Base-by-base conservation (phyloP, 37 sponge, comb jelly and placozoan genomes). In the Amphimedon queenslandica region DNA sequence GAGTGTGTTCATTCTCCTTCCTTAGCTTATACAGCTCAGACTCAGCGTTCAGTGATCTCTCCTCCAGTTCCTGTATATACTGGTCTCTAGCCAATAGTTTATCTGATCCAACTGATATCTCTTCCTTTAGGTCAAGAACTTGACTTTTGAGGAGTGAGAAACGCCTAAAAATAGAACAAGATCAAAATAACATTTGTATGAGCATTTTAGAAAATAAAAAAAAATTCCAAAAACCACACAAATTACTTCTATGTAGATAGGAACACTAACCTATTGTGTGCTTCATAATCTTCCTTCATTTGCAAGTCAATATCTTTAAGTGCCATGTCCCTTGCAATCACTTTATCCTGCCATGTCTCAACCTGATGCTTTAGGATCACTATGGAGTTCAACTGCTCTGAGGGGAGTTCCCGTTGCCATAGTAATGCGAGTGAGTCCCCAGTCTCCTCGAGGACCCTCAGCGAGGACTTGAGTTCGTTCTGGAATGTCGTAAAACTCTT, bases 221-320 rank as follows among this genome's bases (percentile, higher is more conserved):
- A n/a, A n/a, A n/a, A n/a, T n/a, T n/a, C n/a, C n/a, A n/a, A n/a
- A n/a, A n/a, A n/a, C n/a, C n/a, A n/a, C n/a, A n/a, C n/a, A n/a
- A n/a, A n/a, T n/a, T n/a, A n/a, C n/a, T n/a, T n/a, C n/a, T n/a
- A n/a, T n/a, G n/a, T n/a, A n/a, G n/a, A n/a, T n/a, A n/a, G n/a
- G n/a, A n/a, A n/a, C n/a, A n/a, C n/a, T 25, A 71, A 71, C n/a
- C 29, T n/a, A 63, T 83, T 55, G 40, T 83, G 84, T 53, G 36
- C 10, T 28, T 70, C 71, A 37, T 69, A 83, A 43, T 83, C 84
- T 25, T 68, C 24, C 63, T 76, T 69, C 84, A 83, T 83, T 42
- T 76, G 70, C 2, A 37, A 13, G n/a, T 83, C 77, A n/a, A 83
- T 83, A 37, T 83, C 84, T 21, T 76, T 68, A 16, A 83, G 57